Evolutionary conservation across 2,797 vertebrate species (phyloP).

Genomic region (Liasis olivaceus): DNA sequence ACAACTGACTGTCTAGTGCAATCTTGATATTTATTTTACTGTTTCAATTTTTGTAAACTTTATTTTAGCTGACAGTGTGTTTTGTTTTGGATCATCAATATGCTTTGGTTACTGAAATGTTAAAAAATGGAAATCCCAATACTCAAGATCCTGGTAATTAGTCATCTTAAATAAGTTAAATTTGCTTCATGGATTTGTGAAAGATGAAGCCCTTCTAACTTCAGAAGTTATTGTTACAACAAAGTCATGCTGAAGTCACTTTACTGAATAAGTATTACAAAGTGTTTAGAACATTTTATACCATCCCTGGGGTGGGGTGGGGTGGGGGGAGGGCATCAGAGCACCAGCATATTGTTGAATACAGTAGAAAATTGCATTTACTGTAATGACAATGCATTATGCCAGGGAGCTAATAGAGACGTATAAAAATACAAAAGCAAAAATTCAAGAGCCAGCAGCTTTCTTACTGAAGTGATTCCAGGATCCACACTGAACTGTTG

Average conservation of each 20-base stretch:
- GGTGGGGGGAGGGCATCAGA: conserved; percentile 18
- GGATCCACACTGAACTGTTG: conserved; percentile 66
- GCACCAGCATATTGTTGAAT: conserved; percentile 52
- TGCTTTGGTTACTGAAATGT: conserved; percentile 67
- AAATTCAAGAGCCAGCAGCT: conserved; percentile 60
- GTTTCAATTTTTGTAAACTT: conserved; percentile 83
- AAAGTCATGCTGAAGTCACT: conserved; percentile 57
- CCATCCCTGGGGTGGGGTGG: conserved; percentile 24
- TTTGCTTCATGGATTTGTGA: conserved; percentile 35
- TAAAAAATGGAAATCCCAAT: conserved; percentile 66
- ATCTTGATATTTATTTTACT: conserved; percentile 95
- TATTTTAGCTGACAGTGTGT: conserved; percentile 72
- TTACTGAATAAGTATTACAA: conserved; percentile 59
- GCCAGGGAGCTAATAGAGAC: conserved; percentile 52
- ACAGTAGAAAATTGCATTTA: conserved; percentile 39
- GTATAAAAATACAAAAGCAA: conserved; percentile 7
- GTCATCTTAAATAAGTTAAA: conserved; percentile 55
- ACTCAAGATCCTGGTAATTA: conserved; percentile 68
- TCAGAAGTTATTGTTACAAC: conserved; percentile 50
- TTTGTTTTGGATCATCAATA: conserved; percentile 77
- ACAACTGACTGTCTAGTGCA: conserved; percentile 88
- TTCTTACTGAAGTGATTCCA: conserved; percentile 65
- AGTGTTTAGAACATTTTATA: conserved; percentile 50
- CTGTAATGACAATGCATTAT: conserved; percentile 51
- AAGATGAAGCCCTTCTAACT: conserved; percentile 58